Conservation (phyloP, 2,888 invertebrate genomes). For the Eumerus sabulonum region DNA sequence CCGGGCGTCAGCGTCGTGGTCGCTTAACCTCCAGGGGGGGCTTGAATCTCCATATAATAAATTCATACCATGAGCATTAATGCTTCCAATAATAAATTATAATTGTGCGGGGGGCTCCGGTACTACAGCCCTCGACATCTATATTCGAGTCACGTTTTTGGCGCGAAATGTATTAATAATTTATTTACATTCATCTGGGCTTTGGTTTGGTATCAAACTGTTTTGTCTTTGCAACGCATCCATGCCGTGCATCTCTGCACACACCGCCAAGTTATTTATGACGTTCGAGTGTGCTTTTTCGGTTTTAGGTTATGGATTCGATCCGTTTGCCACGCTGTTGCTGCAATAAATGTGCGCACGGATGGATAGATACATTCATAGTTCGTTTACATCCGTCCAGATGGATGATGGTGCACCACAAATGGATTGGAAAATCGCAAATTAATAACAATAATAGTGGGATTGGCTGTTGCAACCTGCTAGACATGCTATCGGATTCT, state of each 20-base stretch:
- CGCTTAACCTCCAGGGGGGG: slow-evolving; percentile 50
- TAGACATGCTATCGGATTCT: slow-evolving; percentile 12
- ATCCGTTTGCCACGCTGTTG: slow-evolving; percentile 41
- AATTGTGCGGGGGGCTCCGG: slow-evolving; percentile 54
- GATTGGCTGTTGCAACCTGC: slow-evolving; percentile 64
- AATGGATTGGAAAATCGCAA: slow-evolving; percentile 69
- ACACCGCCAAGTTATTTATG: slow-evolving; percentile 53
- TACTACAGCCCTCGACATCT: slow-evolving; percentile 21
- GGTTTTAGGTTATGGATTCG: slow-evolving; percentile 63
- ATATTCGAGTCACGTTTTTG: slow-evolving; percentile 66
- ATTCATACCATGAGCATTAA: slow-evolving; percentile 68
- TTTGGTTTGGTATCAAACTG: slow-evolving; percentile 40
- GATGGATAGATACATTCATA: slow-evolving; percentile 10
- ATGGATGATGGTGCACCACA: slow-evolving; percentile 64
- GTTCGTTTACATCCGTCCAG: slow-evolving; percentile 40
- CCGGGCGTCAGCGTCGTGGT: slow-evolving; percentile 23
- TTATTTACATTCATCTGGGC: slow-evolving; percentile 59
- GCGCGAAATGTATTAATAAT: slow-evolving; percentile 69
- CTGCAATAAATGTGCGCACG: too few species aligned
- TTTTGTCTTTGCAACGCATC: slow-evolving; percentile 59
- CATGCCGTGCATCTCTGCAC: slow-evolving; percentile 19
- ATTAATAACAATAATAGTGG: slow-evolving; percentile 68
- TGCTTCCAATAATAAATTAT: slow-evolving; percentile 66
- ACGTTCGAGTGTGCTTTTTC: slow-evolving; percentile 51
- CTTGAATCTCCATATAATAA: slow-evolving; percentile 63